phyloP scores from a whole-genome alignment of 2,888 invertebrate genomes.

The Melanchra persicariae region DNA sequence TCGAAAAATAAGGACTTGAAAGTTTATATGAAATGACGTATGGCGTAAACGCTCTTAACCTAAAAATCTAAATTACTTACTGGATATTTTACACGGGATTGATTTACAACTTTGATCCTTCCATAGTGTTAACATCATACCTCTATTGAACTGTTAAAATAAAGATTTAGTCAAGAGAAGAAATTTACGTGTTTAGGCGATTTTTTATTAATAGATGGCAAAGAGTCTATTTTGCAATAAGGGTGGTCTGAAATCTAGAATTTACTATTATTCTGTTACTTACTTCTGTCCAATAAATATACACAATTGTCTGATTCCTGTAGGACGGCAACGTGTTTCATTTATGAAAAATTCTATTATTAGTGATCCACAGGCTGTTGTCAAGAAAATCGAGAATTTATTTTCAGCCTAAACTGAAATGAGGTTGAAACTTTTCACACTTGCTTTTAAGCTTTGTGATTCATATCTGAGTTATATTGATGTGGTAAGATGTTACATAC shows the following conservation, averaged over 20 bases:
- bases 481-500: conserved; percentile 16
- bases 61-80: not conserved
- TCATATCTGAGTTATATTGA: conserved; percentile 22
- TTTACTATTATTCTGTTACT: not conserved
- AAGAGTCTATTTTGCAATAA: conserved; percentile 19
- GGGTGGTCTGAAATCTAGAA: conserved; percentile 5
- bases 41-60: no score
- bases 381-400: conserved; percentile 3
- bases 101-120: not conserved
- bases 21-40: no score
- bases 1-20: no score
- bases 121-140: not conserved
- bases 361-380: not conserved
- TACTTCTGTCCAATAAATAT: not conserved
- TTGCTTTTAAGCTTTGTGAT: conserved; percentile 55
- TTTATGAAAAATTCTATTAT: not conserved
- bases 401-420: conserved; percentile 70
- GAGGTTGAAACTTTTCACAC: conserved; percentile 72
- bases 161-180: conserved; percentile 3
- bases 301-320: conserved; percentile 4
- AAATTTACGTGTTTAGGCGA: not conserved
- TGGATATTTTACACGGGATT: no score
- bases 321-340: not conserved
- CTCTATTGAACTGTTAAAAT: no score
- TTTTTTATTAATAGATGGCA: conserved; percentile 22